Percentiles rank a stretch among this genome's conserved stretches.
These are phyloP conservation scores for Panurus biarmicus DNA, from an alignment of 2,113 vertebrate genomes.

Conservation along the genomic window DNA sequence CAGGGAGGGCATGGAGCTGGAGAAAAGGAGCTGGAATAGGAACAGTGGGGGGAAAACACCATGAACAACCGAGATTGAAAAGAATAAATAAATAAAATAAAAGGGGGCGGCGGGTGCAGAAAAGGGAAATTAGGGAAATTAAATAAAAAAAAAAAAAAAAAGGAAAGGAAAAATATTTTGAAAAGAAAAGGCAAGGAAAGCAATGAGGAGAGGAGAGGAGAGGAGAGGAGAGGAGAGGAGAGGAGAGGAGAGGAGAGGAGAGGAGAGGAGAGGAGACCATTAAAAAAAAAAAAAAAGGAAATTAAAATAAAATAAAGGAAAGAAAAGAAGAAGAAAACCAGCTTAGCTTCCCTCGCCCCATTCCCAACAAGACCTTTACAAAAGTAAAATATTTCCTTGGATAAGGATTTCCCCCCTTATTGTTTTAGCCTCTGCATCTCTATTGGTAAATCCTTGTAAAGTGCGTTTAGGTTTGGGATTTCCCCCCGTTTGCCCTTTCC, in stretches of 20 bases:
- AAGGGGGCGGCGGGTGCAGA: fast-evolving
- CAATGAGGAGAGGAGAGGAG: too few relatives aligned
- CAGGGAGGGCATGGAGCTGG: neutral
- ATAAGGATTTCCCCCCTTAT: neutral
- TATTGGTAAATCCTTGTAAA: neutral
- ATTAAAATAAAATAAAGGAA: fast-evolving
- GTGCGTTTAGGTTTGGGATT: neutral
- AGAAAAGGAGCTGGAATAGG: neutral
- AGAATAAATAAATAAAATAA: too few relatives aligned
- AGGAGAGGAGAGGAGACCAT: fast-evolving
- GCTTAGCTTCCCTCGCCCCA: fast-evolving
- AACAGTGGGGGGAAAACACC: fast-evolving
- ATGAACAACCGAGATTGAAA: too few relatives aligned
- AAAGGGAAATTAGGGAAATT: neutral
- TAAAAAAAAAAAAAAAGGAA: too few relatives aligned
- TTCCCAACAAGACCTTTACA: neutral
- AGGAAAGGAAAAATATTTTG: too few relatives aligned
- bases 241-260: fast-evolving
- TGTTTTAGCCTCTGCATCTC: neutral
- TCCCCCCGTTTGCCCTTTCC: neutral
- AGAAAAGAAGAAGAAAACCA: fast-evolving
- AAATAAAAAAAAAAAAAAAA: fast-evolving
- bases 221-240: neutral
- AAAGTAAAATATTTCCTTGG: neutral
- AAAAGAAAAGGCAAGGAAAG: fast-evolving